These are phyloP conservation scores for Hydrozoanthus gracilis DNA, from an alignment of 92 coral and sea anemone genomes.

Conservation along the genomic window DNA sequence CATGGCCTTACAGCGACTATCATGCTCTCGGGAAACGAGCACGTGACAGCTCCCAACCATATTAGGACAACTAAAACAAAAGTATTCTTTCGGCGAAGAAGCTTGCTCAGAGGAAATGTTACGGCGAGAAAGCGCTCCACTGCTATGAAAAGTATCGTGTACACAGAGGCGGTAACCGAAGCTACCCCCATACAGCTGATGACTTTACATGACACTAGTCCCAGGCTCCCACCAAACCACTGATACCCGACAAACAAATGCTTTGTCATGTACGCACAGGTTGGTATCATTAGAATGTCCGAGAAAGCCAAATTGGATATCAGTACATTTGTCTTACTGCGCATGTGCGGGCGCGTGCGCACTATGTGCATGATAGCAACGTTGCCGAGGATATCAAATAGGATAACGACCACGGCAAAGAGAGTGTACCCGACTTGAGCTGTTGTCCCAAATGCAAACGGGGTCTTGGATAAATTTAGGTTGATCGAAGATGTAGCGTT, in stretches of 20 bases:
- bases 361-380: slow-evolving; percentile 69
- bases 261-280: slow-evolving; percentile 63
- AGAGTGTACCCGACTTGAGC: slow-evolving; percentile 60
- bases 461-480: neutral
- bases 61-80: slow-evolving; percentile 48
- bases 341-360: slow-evolving; percentile 79
- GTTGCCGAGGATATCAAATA: slow-evolving; percentile 76
- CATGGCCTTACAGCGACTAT: slow-evolving; percentile 48
- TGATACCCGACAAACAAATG: slow-evolving; percentile 57
- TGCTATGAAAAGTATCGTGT: slow-evolving; percentile 72
- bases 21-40: slow-evolving; percentile 66
- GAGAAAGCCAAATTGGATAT: slow-evolving; percentile 79
- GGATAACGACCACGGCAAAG: slow-evolving; percentile 55
- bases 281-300: slow-evolving; percentile 78
- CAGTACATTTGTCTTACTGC: slow-evolving; percentile 67
- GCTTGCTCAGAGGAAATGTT: slow-evolving; percentile 61
- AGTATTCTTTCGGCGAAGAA: slow-evolving; percentile 42
- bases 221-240: slow-evolving; percentile 83
- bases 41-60: slow-evolving; percentile 66
- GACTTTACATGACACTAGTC: slow-evolving; percentile 68
- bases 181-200: slow-evolving; percentile 59
- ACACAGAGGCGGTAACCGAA: slow-evolving; percentile 69
- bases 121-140: slow-evolving; percentile 79
- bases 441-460: slow-evolving; percentile 25
- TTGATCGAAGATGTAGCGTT: neutral